Base-by-base conservation (phyloP, 2,113 vertebrate genomes). In the Myotis lucifugus region DNA sequence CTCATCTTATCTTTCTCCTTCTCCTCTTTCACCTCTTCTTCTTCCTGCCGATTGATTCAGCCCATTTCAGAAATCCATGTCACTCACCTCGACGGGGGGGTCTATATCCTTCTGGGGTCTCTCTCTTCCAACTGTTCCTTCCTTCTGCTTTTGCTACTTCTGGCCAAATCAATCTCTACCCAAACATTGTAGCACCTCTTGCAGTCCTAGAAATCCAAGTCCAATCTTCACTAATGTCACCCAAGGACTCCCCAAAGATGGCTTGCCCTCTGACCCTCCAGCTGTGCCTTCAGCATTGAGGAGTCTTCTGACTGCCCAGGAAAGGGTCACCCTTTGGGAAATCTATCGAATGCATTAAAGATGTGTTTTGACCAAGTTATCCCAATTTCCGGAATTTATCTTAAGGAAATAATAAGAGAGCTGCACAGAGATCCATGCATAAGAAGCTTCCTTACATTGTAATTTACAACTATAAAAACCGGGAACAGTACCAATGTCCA, bases 321-420 rank as follows among this genome's bases (percentile, higher is more conserved):
- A 15, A 81, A 85, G 8, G 13, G 27, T 4, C 11, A 21, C 23
- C 32, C n/a, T 90, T 90, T 32, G 48, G 25, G 69, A 74, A 66
- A 61, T 2, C 18, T 0, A 14, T 7, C 6, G 34, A 69, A 64
- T 59, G 61, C 29, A 67, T 52, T 34, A 42, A 52, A 81, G 25
- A 4, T 40, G 4, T 74, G 56, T 59, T 74, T 84, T 61, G 29
- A 83, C 48, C 54, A 89, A 77, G 54, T 67, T 27, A 29, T 34
- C 69, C 17, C 40, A 66, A 70, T 90, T 93, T 40, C 67, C 82
- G 59, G 59, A 81, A 88, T 59, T 81, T 66, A 61, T 72, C 76
- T 95, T 76, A 67, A 93, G 84, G 37, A 96, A 91, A 66, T 27
- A 32, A 67, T 66, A 73, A 86, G 79, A 70, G 37, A 87, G 42